Evolutionary conservation across 2,113 vertebrate species (phyloP).

Genomic region (Ploceus nigricollis): DNA sequence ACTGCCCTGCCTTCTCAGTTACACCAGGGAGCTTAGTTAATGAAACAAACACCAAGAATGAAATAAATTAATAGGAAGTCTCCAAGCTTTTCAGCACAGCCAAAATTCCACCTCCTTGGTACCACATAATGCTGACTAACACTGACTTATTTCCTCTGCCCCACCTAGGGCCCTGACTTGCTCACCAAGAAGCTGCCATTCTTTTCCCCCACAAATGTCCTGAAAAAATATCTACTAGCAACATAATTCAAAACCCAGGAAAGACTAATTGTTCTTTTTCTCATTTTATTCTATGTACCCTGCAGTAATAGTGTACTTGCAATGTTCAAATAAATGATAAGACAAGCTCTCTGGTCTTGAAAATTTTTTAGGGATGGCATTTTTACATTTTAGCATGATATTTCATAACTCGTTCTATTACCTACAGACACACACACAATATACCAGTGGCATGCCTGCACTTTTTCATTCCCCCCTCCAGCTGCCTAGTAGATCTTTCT

Average conservation of each 20-base stretch:
- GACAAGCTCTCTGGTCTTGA: not conserved
- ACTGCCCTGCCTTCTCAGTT: not conserved
- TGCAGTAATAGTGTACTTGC: not conserved
- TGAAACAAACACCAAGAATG: not conserved
- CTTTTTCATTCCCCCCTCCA: not conserved
- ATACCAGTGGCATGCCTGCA: not conserved
- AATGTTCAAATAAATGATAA: not conserved
- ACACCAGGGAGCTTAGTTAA: not conserved
- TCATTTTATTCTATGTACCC: not conserved
- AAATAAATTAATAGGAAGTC: not conserved
- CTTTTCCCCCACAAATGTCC: not conserved
- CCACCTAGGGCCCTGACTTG: not conserved
- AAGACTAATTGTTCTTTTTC: not conserved
- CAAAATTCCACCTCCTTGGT: not conserved
- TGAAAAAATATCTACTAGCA: not conserved
- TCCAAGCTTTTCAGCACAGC: not conserved
- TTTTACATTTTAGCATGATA: not conserved
- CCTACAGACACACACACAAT: not conserved
- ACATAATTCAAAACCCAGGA: not conserved
- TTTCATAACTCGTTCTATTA: not conserved
- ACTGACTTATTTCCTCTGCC: not conserved
- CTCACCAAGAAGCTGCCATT: not conserved
- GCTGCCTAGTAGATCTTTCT: not conserved
- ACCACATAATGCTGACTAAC: not conserved
- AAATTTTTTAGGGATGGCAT: not conserved